phyloP scores from a whole-genome alignment of 2,113 vertebrate genomes.

The Peromyscus maniculatus region DNA sequence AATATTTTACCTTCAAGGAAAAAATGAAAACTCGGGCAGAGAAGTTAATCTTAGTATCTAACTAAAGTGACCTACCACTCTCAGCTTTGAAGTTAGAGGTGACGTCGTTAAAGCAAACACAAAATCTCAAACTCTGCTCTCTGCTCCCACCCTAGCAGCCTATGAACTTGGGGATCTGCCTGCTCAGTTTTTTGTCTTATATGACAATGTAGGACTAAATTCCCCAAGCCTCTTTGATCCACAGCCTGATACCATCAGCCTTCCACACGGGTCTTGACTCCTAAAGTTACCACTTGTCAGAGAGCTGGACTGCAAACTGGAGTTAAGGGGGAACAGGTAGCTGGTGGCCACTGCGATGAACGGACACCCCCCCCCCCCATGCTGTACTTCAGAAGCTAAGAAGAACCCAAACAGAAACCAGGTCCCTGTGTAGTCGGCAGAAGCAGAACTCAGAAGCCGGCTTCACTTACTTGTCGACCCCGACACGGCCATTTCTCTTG shows the following conservation, averaged over 20 bases:
- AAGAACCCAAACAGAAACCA: slow-evolving; percentile 70
- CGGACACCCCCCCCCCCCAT: background rate
- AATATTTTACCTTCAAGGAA: slow-evolving; percentile 17
- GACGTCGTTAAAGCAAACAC: slow-evolving; percentile 35
- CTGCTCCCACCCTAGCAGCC: background rate
- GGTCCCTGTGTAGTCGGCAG: slow-evolving; percentile 68
- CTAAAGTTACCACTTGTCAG: slow-evolving; percentile 31
- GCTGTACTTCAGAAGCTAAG: slow-evolving; percentile 20
- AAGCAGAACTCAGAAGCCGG: slow-evolving; percentile 77
- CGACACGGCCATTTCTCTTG: slow-evolving; percentile 96
- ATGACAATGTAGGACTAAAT: slow-evolving; percentile 43
- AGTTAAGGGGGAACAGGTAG: background rate
- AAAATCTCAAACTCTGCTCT: slow-evolving; percentile 9
- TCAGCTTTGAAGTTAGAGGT: slow-evolving; percentile 34
- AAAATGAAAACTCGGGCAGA: slow-evolving; percentile 49
- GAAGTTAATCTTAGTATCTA: slow-evolving; percentile 28
- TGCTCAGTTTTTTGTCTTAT: slow-evolving; percentile 25
- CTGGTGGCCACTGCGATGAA: slow-evolving; percentile 11
- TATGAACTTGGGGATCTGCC: slow-evolving; percentile 7
- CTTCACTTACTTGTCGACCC: slow-evolving; percentile 94
- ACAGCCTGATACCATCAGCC: background rate
- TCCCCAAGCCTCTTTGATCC: slow-evolving; percentile 36
- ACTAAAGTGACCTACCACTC: background rate
- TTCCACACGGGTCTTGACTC: slow-evolving; percentile 31
- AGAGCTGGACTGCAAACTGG: slow-evolving; percentile 56